phyloP scores from a whole-genome alignment of 2,888 invertebrate genomes.

The Notocelia uddmanniana region DNA sequence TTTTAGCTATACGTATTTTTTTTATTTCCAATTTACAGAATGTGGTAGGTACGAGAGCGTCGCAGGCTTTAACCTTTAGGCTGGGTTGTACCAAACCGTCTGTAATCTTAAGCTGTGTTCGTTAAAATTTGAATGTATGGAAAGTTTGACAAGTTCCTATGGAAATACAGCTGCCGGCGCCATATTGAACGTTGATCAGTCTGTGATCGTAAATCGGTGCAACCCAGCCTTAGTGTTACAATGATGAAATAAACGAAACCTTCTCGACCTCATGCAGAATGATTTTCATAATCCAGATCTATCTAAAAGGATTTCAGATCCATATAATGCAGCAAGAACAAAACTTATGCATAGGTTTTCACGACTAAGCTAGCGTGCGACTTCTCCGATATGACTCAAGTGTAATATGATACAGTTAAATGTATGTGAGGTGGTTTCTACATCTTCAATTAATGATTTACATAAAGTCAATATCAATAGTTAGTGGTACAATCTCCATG shows the following conservation, averaged over 20 bases:
- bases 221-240: too few species aligned
- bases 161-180: too few species aligned
- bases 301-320: constrained; percentile 14
- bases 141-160: too few species aligned
- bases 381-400: constrained; percentile 8
- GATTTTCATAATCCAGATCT: background rate
- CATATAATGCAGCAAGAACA: background rate
- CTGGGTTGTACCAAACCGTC: too few species aligned
- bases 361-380: constrained; percentile 19
- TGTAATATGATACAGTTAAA: background rate
- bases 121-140: too few species aligned
- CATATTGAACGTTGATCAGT: too few species aligned
- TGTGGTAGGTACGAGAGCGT: too few species aligned
- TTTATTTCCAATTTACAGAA: background rate
- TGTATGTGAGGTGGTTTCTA: constrained; percentile 17
- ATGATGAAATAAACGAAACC: background rate
- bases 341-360: constrained; percentile 36
- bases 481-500: constrained; percentile 5
- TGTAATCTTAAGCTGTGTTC: too few species aligned
- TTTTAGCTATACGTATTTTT: background rate
- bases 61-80: too few species aligned
- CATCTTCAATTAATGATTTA: constrained; percentile 24
- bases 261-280: background rate
- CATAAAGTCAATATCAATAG: constrained; percentile 35
- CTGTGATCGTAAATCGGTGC: too few species aligned